These are phyloP conservation scores for Thelaira solivaga DNA, from an alignment of 2,888 invertebrate genomes.

Conservation along the genomic window DNA sequence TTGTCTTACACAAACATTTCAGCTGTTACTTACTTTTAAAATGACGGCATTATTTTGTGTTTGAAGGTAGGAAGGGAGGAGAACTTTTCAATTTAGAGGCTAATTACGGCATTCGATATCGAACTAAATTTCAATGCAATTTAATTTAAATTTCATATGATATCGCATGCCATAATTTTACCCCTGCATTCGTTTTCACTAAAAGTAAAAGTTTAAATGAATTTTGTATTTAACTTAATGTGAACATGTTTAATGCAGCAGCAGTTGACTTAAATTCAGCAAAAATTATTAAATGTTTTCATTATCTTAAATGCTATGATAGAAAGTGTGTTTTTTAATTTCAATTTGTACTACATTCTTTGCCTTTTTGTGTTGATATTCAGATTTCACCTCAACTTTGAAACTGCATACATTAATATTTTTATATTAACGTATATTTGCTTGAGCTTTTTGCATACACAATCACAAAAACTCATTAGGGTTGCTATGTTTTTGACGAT, in stretches of 20 bases:
- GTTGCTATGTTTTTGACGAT: neutral
- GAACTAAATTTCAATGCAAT: too few relatives aligned
- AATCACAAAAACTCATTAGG: neutral
- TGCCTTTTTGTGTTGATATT: slow-evolving; percentile 38
- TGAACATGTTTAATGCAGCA: neutral
- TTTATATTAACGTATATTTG: neutral
- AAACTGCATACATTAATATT: slow-evolving; percentile 45
- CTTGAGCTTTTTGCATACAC: neutral
- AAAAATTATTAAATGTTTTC: slow-evolving; percentile 10
- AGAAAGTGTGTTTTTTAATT: neutral
- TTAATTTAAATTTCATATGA: too few relatives aligned
- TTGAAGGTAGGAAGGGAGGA: too few relatives aligned
- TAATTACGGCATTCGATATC: too few relatives aligned
- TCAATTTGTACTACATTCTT: neutral
- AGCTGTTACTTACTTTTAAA: too few relatives aligned
- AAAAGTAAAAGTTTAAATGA: too few relatives aligned
- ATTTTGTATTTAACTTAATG: too few relatives aligned
- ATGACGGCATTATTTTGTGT: too few relatives aligned
- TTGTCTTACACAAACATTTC: too few relatives aligned
- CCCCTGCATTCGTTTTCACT: too few relatives aligned
- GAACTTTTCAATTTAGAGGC: too few relatives aligned
- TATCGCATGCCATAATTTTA: too few relatives aligned
- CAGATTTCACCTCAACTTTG: slow-evolving; percentile 39
- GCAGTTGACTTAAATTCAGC: neutral
- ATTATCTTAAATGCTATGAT: slow-evolving; percentile 43